A percentile compares a stretch with the other conserved stretches of the same genome.
These are phyloP conservation scores for Erebia ligea DNA, from an alignment of 2,888 invertebrate species.

Conservation along the genomic window DNA sequence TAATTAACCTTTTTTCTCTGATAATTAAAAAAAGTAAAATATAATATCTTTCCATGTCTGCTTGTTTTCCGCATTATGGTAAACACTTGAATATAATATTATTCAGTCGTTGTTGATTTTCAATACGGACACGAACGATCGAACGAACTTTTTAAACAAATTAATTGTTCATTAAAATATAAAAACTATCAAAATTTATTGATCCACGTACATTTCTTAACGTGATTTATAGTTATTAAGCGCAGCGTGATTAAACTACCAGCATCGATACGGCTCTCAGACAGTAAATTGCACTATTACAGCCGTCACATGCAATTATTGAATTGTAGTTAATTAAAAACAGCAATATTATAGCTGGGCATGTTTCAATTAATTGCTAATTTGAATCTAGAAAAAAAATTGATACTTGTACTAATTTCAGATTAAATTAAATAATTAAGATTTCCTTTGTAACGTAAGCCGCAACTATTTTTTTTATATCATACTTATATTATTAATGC, in stretches of 20 bases:
- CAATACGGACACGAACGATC: too few relatives aligned
- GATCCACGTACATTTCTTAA: conserved; percentile 43
- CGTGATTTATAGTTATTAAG: conserved; percentile 71
- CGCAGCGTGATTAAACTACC: conserved; percentile 63
- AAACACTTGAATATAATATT: too few relatives aligned
- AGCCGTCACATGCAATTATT: conserved; percentile 40
- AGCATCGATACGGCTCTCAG: conserved; percentile 58
- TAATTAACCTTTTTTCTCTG: too few relatives aligned
- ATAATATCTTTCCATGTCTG: too few relatives aligned
- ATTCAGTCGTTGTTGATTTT: too few relatives aligned
- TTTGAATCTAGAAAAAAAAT: background rate
- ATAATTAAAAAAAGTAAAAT: too few relatives aligned
- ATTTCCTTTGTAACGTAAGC: background rate
- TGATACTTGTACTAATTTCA: background rate
- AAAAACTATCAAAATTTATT: conserved; percentile 51
- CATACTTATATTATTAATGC: too few relatives aligned
- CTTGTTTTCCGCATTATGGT: too few relatives aligned
- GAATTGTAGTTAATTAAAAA: conserved; percentile 36
- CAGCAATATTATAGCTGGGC: conserved; percentile 9
- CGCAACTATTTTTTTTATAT: background rate
- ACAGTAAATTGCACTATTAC: conserved; percentile 51
- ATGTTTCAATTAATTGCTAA: conserved; percentile 7
- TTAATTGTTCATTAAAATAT: background rate
- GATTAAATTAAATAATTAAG: too few relatives aligned
- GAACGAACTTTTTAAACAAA: too few relatives aligned